These are phyloP conservation scores for Mungos mungo DNA, from an alignment of 2,113 vertebrate genomes.

Conservation along the genomic window DNA sequence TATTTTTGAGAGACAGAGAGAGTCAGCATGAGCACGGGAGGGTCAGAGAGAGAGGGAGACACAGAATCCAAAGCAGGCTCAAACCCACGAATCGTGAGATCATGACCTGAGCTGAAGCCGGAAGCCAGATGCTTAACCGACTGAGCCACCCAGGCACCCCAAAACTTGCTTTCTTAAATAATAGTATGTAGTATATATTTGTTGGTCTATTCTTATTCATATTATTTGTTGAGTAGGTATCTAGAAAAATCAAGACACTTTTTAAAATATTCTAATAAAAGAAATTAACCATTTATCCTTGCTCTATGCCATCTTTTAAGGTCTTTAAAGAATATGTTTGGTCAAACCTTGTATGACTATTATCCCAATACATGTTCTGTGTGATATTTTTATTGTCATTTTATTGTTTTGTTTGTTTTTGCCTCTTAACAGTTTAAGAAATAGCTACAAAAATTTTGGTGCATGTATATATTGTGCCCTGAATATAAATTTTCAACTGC, in stretches of 20 bases:
- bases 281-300: background rate
- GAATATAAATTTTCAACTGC: background rate
- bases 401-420: background rate
- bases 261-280: slow-evolving; percentile 10
- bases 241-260: background rate
- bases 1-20: no score
- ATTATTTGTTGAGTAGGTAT: background rate
- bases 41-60: no score
- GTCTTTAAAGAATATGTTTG: background rate
- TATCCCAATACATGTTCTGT: background rate
- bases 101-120: no score
- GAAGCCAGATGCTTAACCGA: no score
- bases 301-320: background rate
- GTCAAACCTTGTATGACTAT: background rate
- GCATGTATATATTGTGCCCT: background rate
- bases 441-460: background rate
- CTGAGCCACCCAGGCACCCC: no score
- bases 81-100: no score
- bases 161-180: background rate
- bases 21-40: no score
- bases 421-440: background rate
- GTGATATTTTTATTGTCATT: background rate
- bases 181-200: background rate
- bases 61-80: no score
- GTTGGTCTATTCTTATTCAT: background rate